These are phyloP conservation scores for Hyles vespertilio DNA, from an alignment of 1,140 invertebrate genomes.

Conservation along the genomic window DNA sequence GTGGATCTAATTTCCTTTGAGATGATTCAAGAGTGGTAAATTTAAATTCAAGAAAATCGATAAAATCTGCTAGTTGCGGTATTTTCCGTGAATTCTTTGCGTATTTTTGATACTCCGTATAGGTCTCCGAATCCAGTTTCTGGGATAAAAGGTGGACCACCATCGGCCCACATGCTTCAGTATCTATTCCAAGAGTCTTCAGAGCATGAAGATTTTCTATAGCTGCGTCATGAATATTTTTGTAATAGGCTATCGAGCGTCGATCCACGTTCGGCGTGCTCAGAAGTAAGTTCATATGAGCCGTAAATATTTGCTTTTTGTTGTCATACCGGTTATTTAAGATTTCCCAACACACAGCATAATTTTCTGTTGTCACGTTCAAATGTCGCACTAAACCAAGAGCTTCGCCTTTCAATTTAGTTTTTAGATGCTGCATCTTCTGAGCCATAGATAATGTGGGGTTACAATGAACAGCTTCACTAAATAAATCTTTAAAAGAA, in stretches of 20 bases:
- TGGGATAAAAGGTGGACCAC: too few relatives aligned
- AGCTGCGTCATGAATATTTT: constrained; percentile 22
- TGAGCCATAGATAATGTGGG: constrained; percentile 4
- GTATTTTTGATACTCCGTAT: constrained; percentile 21
- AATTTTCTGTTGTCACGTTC: background rate
- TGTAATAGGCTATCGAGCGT: constrained; percentile 10
- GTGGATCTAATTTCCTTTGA: background rate
- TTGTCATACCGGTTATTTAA: constrained; percentile 6
- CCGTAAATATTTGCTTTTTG: constrained; percentile 8
- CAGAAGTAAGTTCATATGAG: constrained; percentile 7
- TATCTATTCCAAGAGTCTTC: constrained; percentile 24
- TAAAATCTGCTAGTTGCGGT: constrained; percentile 19
- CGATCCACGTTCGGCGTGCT: constrained; percentile 10
- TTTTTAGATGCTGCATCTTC: constrained; percentile 11
- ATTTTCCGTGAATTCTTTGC: constrained; percentile 21
- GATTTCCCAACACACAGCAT: constrained; percentile 6
- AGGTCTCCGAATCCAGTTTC: background rate
- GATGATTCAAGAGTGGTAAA: constrained; percentile 27
- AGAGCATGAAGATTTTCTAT: constrained; percentile 22
- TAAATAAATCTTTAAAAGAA: constrained; percentile 17
- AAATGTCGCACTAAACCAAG: constrained; percentile 2
- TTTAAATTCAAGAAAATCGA: constrained; percentile 27
- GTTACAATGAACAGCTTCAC: constrained; percentile 12
- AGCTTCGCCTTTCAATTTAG: constrained; percentile 3
- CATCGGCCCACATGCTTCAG: background rate